Evolutionary conservation across 2,888 invertebrate species (phyloP), one percentile per base, ranked within the genome.

Genomic region (Cheilosia pagana): DNA sequence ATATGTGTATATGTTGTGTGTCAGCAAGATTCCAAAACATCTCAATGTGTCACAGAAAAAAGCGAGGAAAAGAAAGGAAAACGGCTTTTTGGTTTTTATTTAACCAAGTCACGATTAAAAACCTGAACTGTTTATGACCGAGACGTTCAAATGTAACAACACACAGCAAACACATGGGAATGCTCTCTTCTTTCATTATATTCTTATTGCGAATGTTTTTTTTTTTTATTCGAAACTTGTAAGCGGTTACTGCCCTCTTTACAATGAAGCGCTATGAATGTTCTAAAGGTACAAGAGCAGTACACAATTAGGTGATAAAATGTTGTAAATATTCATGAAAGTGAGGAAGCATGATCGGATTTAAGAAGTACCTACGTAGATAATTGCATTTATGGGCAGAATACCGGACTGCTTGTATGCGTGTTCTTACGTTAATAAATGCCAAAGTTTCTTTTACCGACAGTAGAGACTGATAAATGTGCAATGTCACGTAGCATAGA

Each of bases 71-170:
- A 41, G 45, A 7, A 52, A 23, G 53, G 39, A 50, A 16, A 65
- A 63, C 50, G 50, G 35, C 35, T 35, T 55, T 41, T 39, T 23
- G 14, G 12, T 10, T 19, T 48, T 74, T 75, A 43, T 10, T 53
- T 41, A 77, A 68, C 19, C 76, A 52, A 77, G 76, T 77, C 76
- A 77, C 76, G 76, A 77, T 68, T 60, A 19, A 50, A 16, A 68
- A 68, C 76, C 45, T 39, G 68, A 77, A 62, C 55, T 28, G 63
- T 77, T 77, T 77, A 68, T 68, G 60, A 48, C 35, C 68, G 25
- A 53, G 48, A 35, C 60, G 76, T 68, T 70, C 8, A 67, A 59
- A 67, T 60, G 59, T 53, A 67, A 76, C 67, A 67, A 50, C 28
- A 31, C 25, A 68, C 25, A 21, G 5, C 70, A 16, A 16, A 60